Evolutionary conservation across 2,113 vertebrate species (phyloP), one percentile per base, ranked within the genome.

Genomic region (Tursiops truncatus): DNA sequence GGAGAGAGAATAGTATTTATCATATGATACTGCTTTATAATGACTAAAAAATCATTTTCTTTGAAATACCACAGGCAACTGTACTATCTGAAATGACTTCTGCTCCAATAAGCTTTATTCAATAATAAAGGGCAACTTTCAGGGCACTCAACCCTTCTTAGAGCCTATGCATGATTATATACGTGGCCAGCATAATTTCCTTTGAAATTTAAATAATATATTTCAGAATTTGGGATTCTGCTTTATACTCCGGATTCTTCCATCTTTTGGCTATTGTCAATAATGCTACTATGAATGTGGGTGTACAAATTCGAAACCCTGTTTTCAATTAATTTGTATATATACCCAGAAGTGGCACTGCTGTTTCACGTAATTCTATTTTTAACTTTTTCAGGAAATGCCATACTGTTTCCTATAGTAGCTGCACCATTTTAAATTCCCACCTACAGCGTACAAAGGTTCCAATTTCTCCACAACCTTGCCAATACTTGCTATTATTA

Each of bases 121-220:
- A 95, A 15, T 84, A 96, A 73, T 71, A 96, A 95, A 93, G 41
- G 28, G 25, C 12, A 95, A 56, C 18, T 67, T 93, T 91, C 83
- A 93, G 56, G 94, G 17, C 20, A 44, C 7, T 31, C 36, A 90
- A 38, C 23, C 8, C n/a, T 79, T 77, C 73, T 74, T 82, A 92
- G 28, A 74, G n/a, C 2, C 63, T 84, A 36, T 74, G 41, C 28
- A 83, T 91, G 33, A 70, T 80, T 87, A 88, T 70, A 89, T 47
- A 93, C 28, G 79, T 92, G 41, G 23, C 58, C 26, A 95, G 58
- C 11, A 87, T 85, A 74, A 77, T 90, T 50, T 98, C 70, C 65
- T 77, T 71, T 2, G 20, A 65, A 28, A n/a, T 96, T 74, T 95
- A 96, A 97, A 97, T 95, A 93, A 97, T 90, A 95, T 94, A 92